Percentiles rank a stretch among this genome's conserved stretches.
Conservation (phyloP, 1,140 invertebrate genomes). For the Pseudachorutes palmiensis region DNA sequence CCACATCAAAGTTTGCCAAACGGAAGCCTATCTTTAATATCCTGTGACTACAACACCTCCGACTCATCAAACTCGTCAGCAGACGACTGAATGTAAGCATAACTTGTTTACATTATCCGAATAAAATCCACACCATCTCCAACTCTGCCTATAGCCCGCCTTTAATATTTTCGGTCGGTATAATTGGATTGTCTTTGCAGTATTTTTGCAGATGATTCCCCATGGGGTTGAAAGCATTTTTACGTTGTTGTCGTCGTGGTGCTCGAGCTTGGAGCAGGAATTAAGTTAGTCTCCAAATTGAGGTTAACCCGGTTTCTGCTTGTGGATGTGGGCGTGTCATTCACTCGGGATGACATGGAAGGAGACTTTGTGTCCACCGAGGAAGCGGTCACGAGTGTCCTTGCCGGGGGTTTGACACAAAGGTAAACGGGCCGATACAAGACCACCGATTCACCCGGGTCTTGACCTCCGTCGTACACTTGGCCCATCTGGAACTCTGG, state of each 20-base stretch:
- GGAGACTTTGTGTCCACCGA: background rate
- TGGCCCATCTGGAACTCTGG: conserved; percentile 72
- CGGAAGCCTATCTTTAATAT: conserved; percentile 21
- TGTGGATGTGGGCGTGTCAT: conserved; percentile 1
- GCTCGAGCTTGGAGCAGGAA: background rate
- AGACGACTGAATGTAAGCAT: no score
- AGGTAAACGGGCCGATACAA: conserved; percentile 61
- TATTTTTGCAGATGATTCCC: background rate
- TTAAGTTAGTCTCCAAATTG: background rate
- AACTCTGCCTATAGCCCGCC: no score
- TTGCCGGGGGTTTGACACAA: conserved; percentile 44
- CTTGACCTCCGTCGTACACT: conserved; percentile 64
- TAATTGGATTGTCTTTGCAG: background rate
- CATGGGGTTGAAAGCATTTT: background rate
- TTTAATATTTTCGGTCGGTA: background rate
- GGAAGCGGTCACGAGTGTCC: background rate
- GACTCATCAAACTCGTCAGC: conserved; percentile 18
- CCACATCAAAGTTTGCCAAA: no score
- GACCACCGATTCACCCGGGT: conserved; percentile 48
- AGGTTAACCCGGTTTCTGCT: background rate
- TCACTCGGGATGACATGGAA: background rate
- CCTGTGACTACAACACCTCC: conserved; percentile 20
- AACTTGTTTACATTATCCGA: no score
- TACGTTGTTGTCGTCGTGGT: background rate
- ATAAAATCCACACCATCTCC: no score